Base-by-base conservation (phyloP, 2,113 vertebrate genomes). In the Eleginops maclovinus region DNA sequence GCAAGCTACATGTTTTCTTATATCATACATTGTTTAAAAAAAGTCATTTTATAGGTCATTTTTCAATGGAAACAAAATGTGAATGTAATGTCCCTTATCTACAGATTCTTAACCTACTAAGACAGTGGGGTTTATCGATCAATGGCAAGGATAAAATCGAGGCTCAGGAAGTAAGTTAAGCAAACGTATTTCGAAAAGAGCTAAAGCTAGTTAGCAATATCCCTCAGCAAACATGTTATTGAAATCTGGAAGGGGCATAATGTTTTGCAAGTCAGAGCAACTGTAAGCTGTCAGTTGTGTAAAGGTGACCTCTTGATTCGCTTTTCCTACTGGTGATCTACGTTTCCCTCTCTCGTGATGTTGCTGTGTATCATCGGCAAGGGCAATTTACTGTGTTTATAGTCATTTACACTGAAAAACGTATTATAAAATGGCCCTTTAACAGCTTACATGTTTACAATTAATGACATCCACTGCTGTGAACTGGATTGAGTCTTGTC, bases 91-190 rank as follows among this genome's bases (percentile, higher is more conserved):
- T 84, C 22, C 59, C 71, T 36, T 78, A 76, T 88, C 83, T 87
- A 73, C 91, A 93, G 91, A 90, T 94, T 72, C 54, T 84, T 84
- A 90, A 88, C 67, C 89, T 93, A 31, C 90, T 93, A 79, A 91
- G 69, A 85, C 82, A 82, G 79, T 93, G 73, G 83, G 85, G 90
- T 83, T 87, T 90, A 76, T 85, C 88, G 61, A 69, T 81, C 80
- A 89, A 21, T 86, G 87, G 62, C 82, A 85, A 90, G 87, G 88
- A 91, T 77, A 87, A 85, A 88, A 66, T 72, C 88, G 86, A 90
- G 81, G 64, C 80, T 50, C 60, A 89, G 76, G 87, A 94, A 92
- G 93, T 93, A 91, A 93, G 89, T 87, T 73, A 41, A 81, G 69
- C 68, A 54, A 75, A 51, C 49, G 26, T 13, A 41, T 47, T 59